Evolutionary conservation across 2,888 invertebrate genomes (phyloP).

Genomic region (Ptychoptera albimana): DNA sequence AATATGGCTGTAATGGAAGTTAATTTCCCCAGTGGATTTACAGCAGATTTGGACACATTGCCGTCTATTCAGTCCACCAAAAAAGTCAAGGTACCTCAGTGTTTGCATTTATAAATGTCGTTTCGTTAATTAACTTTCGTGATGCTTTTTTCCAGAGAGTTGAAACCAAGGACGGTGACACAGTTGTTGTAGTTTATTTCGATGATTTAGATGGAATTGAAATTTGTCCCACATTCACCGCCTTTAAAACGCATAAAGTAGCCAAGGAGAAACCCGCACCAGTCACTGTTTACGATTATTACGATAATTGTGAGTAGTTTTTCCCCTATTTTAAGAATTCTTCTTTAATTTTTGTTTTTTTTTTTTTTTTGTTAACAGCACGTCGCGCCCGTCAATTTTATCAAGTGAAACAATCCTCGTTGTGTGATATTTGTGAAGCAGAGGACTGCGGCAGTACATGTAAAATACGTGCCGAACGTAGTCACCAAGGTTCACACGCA

Average conservation of each 20-base stretch:
- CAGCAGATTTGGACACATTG: slow-evolving; percentile 49
- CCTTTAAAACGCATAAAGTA: slow-evolving; percentile 67
- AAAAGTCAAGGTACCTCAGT: slow-evolving; percentile 20
- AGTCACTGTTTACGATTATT: slow-evolving; percentile 77
- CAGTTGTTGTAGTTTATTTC: slow-evolving; percentile 50
- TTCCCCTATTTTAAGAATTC: slow-evolving; percentile 12
- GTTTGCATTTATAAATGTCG: not conserved
- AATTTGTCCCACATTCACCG: slow-evolving; percentile 71
- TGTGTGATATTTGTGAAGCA: slow-evolving; percentile 72
- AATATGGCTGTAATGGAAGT: slow-evolving; percentile 89
- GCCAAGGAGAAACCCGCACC: slow-evolving; percentile 75
- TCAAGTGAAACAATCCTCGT: slow-evolving; percentile 43
- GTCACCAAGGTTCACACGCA: no score
- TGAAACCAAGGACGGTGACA: slow-evolving; percentile 49
- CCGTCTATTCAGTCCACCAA: slow-evolving; percentile 39
- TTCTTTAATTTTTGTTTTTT: not conserved
- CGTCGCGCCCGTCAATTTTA: slow-evolving; percentile 64
- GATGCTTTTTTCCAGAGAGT: slow-evolving; percentile 42
- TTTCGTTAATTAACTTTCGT: slow-evolving; percentile 33
- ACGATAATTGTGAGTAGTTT: slow-evolving; percentile 78
- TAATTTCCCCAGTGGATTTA: slow-evolving; percentile 78
- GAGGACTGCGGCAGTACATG: slow-evolving; percentile 32
- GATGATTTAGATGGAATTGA: slow-evolving; percentile 45
- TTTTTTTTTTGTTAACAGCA: slow-evolving; percentile 32
- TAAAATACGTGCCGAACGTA: slow-evolving; percentile 21